Conservation (phyloP, 2,797 vertebrate species). For the Hypotaenidia philippensis region DNA sequence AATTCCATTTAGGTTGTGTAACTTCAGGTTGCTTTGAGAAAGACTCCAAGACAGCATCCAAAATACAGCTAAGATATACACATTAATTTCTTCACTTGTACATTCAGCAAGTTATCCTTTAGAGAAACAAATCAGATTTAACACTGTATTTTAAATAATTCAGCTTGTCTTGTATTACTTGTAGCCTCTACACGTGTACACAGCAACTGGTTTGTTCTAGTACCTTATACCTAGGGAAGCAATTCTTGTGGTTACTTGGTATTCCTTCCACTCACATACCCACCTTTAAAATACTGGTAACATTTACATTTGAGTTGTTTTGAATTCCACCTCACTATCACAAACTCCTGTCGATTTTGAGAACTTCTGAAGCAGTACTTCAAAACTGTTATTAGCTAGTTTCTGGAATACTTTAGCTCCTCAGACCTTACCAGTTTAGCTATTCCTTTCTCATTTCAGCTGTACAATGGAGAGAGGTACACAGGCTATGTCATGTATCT, state of each 20-base stretch:
- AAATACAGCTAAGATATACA: background rate
- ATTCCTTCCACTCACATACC: background rate
- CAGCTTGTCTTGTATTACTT: background rate
- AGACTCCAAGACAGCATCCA: background rate
- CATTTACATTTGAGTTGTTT: background rate
- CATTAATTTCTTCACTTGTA: background rate
- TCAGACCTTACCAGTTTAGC: background rate
- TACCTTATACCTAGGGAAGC: background rate
- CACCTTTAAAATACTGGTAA: background rate
- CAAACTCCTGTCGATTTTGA: background rate
- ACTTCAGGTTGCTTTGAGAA: background rate
- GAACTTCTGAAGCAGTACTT: background rate
- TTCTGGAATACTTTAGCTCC: background rate
- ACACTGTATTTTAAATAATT: background rate
- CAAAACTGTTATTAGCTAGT: background rate
- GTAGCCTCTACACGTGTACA: background rate
- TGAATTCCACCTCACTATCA: background rate
- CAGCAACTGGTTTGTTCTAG: background rate
- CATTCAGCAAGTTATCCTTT: background rate
- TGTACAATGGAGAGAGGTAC: background rate
- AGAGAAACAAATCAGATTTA: background rate
- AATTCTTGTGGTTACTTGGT: background rate
- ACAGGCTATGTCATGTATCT: background rate
- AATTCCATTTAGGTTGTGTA: background rate
- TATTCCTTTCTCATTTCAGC: background rate